Evolutionary conservation across 2,113 vertebrate species (phyloP).

Genomic region (Malurus alboscapulatus): DNA sequence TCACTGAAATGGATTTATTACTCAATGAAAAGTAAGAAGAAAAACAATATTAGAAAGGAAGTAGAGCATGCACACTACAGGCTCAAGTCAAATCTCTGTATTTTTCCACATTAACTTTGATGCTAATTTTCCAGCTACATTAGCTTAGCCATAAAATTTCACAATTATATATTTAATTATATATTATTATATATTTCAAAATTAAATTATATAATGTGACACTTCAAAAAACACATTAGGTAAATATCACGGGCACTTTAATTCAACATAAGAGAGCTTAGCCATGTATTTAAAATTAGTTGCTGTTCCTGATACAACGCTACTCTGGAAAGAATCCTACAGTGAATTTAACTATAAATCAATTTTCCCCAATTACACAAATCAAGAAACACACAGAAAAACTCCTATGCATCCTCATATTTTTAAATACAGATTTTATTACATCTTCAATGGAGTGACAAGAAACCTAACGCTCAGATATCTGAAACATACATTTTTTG

Average conservation of each 20-base stretch:
- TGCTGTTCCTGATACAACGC: neutral
- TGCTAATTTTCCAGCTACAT: neutral
- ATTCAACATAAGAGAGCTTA: neutral
- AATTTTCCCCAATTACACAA: neutral
- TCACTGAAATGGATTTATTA: neutral
- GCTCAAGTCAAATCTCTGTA: neutral
- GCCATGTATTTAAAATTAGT: neutral
- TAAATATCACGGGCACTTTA: neutral
- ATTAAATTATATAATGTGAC: neutral
- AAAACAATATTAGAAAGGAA: neutral
- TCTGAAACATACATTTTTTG: neutral
- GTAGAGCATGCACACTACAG: neutral
- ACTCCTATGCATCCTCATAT: neutral
- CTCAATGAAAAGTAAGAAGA: neutral
- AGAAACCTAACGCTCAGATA: neutral
- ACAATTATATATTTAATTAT: neutral
- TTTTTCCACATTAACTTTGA: neutral
- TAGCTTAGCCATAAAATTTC: neutral
- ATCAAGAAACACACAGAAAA: neutral
- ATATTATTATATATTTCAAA: neutral
- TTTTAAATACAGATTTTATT: neutral
- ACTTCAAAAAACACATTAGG: neutral
- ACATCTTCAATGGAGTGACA: neutral
- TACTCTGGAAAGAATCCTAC: neutral
- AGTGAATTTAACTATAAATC: neutral